A percentile compares a stretch with the other conserved stretches of the same genome.
Conservation (phyloP, 2,797 vertebrate species). For the Erithacus rubecula region DNA sequence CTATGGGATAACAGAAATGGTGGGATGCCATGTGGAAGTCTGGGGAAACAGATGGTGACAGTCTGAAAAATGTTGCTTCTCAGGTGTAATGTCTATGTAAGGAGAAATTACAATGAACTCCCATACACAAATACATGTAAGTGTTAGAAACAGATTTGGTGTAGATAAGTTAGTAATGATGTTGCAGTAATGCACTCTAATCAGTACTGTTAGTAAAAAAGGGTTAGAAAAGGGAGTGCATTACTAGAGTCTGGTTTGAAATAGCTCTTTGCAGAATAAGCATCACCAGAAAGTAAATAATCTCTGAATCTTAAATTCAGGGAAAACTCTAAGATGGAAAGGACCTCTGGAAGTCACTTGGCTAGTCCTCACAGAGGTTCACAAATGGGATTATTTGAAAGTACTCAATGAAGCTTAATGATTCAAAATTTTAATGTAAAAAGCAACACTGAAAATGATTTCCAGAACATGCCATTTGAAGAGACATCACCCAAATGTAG, state of each 20-base stretch:
- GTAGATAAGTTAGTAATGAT: background rate
- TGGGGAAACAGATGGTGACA: constrained; percentile 43
- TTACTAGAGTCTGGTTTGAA: background rate
- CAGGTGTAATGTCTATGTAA: constrained; percentile 46
- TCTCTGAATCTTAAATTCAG: background rate
- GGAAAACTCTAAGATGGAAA: background rate
- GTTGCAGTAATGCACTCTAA: background rate
- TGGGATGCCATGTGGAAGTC: constrained; percentile 14
- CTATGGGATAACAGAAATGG: background rate
- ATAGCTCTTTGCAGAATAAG: constrained; percentile 10
- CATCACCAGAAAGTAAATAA: constrained; percentile 30
- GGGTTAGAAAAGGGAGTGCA: background rate
- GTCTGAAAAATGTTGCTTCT: constrained; percentile 57
- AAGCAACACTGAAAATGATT: background rate
- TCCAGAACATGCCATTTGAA: background rate
- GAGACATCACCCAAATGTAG: background rate
- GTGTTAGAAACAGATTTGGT: constrained; percentile 2
- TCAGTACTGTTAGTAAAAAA: background rate
- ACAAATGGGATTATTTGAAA: background rate
- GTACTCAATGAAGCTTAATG: background rate
- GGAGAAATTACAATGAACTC: constrained; percentile 9
- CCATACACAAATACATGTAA: background rate
- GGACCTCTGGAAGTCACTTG: background rate
- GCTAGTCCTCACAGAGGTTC: background rate
- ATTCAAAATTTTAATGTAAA: constrained; percentile 6